Base-by-base conservation (phyloP, 2,797 vertebrate species). In the Myripristis murdjan region DNA sequence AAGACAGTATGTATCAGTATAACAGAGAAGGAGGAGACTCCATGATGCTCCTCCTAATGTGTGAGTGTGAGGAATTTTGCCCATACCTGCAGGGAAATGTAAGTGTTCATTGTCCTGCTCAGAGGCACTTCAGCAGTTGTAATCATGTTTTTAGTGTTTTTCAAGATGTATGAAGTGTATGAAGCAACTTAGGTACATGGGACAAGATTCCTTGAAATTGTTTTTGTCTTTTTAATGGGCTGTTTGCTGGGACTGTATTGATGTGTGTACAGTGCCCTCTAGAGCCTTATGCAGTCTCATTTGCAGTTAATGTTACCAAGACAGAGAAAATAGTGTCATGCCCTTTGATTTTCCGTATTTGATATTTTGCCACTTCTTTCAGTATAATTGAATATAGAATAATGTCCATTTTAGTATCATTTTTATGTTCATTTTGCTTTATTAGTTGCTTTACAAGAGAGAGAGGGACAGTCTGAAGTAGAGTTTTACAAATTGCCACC, bases 181-280 rank as follows among this genome's bases (percentile, higher is more conserved):
- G 35, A 35, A 31, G 2, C 31, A 33, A 9, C 33, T 33, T 33
- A 33, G 31, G 31, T 6, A 31, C 1, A 33, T 33, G 15, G 20
- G 12, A 47, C 5, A 47, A 18, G 10, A 20, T 47, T 7, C 7
- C 46, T 22, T 18, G 0, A 20, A 46, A 16, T 14, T 46, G 6
- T 47, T 47, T 47, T 46, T 20, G 22, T 22, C n/a, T n/a, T n/a
- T n/a, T n/a, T n/a, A n/a, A 46, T 4, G 35, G 41, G 48, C 47
- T 28, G 3, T 58, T 54, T 63, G 49, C 26, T 18, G 1, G 22
- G 2, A 67, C 12, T 33, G 1, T 59, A 47, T 81, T 64, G 3
- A 10, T 82, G 66, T 79, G 58, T 82, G 82, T 55, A 84, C 72
- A 90, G 81, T 76, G 76, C 84, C 86, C 80, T 66, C 89, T 89